phyloP scores from a whole-genome alignment of 2,797 vertebrate genomes.

The Lithobates sylvaticus region DNA sequence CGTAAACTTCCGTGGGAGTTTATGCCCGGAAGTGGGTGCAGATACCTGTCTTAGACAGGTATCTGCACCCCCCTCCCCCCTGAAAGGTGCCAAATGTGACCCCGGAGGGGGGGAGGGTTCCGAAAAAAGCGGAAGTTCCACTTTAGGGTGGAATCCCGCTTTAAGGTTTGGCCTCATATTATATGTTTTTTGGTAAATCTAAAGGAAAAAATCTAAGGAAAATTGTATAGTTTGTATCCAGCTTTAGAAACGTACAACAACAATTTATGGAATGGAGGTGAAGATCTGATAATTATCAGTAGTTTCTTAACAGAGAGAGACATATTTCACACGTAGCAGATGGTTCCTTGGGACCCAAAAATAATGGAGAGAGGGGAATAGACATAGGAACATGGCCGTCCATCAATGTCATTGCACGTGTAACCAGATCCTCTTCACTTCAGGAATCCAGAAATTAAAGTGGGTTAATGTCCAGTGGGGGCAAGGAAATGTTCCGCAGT shows the following conservation, averaged over 20 bases:
- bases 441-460: constrained; percentile 9
- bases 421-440: neutral
- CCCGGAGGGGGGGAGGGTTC: no score
- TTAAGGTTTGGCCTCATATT: no score
- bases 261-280: neutral
- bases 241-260: neutral
- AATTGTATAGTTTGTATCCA: no score
- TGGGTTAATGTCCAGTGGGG: neutral
- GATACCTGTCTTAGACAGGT: no score
- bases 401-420: constrained; percentile 1
- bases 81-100: no score
- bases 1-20: no score
- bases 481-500: neutral
- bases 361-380: constrained; percentile 4
- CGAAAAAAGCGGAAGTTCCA: no score
- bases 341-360: neutral
- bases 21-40: no score
- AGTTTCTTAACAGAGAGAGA: neutral
- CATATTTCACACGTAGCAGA: neutral
- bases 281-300: neutral
- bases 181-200: no score
- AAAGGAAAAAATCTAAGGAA: no score
- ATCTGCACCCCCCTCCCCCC: no score
- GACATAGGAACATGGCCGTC: neutral
- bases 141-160: no score